phyloP scores from a whole-genome alignment of 2,113 vertebrate species.

The Dasyprocta punctata region DNA sequence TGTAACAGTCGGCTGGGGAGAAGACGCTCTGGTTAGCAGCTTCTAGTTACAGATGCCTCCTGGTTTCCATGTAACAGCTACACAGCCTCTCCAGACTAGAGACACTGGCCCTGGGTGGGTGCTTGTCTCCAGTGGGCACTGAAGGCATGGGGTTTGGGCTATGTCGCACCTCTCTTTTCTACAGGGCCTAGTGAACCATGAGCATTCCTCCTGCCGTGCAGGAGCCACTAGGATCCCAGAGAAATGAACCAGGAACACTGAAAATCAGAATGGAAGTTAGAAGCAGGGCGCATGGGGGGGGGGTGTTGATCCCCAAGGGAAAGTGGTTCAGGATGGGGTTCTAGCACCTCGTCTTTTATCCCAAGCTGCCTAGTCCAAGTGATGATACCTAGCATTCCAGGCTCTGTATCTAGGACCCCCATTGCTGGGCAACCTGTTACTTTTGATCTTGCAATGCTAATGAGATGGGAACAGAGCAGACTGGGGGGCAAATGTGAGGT shows the following conservation, averaged over 20 bases:
- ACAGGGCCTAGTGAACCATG: background rate
- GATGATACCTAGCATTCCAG: background rate
- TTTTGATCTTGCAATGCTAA: background rate
- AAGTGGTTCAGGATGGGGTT: background rate
- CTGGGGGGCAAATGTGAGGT: background rate
- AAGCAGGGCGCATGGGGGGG: too few species aligned
- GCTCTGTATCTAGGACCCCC: background rate
- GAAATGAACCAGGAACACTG: background rate
- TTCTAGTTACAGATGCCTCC: background rate
- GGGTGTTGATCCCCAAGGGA: background rate
- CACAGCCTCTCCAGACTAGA: background rate
- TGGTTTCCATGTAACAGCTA: background rate
- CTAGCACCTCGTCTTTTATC: background rate
- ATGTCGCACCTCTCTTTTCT: background rate
- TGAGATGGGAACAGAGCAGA: background rate
- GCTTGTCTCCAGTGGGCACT: background rate
- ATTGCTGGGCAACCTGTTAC: background rate
- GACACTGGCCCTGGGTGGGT: background rate
- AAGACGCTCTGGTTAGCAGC: background rate
- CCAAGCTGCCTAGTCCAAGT: background rate
- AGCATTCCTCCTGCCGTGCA: accelerated
- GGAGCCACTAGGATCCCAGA: background rate
- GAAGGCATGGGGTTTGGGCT: background rate
- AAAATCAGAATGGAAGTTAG: background rate
- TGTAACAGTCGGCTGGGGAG: background rate